phyloP scores from a whole-genome alignment of 2,797 vertebrate genomes.

The Meriones psammophilus region DNA sequence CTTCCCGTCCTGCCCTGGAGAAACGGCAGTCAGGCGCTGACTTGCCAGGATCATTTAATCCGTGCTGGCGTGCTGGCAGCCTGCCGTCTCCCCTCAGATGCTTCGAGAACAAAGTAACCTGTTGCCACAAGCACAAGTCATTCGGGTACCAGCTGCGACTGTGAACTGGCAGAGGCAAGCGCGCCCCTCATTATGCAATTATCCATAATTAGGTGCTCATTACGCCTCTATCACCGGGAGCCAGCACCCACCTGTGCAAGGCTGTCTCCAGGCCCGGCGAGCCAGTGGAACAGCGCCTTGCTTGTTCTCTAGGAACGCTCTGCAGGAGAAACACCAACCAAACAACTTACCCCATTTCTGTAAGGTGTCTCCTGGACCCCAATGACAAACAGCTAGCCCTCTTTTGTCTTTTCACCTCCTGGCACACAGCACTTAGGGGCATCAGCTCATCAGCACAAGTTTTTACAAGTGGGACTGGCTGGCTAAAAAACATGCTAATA shows the following conservation, averaged over 20 bases:
- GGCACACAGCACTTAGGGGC: accelerated
- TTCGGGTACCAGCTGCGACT: constrained; percentile 72
- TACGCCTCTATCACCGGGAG: constrained; percentile 61
- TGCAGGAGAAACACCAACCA: neutral
- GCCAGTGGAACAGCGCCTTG: constrained; percentile 25
- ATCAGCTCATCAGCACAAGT: neutral
- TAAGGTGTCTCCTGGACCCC: neutral
- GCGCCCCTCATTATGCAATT: constrained; percentile 76
- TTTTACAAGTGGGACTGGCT: neutral
- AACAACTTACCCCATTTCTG: neutral
- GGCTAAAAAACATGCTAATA: neutral
- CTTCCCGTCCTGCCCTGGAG: constrained; percentile 70
- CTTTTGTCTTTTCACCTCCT: neutral
- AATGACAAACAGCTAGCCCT: neutral
- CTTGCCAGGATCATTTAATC: constrained; percentile 76
- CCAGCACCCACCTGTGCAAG: constrained; percentile 72
- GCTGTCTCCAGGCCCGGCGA: neutral
- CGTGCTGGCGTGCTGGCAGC: constrained; percentile 69
- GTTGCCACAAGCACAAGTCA: constrained; percentile 76
- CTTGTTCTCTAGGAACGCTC: constrained; percentile 56
- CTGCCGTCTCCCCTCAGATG: constrained; percentile 60
- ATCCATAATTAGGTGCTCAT: constrained; percentile 80
- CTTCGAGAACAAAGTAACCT: constrained; percentile 74
- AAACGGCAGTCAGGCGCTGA: constrained; percentile 65
- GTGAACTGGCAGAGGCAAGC: constrained; percentile 67